Evolutionary conservation across 2,888 invertebrate genomes (phyloP).

Genomic region (Chloromyia formosa): DNA sequence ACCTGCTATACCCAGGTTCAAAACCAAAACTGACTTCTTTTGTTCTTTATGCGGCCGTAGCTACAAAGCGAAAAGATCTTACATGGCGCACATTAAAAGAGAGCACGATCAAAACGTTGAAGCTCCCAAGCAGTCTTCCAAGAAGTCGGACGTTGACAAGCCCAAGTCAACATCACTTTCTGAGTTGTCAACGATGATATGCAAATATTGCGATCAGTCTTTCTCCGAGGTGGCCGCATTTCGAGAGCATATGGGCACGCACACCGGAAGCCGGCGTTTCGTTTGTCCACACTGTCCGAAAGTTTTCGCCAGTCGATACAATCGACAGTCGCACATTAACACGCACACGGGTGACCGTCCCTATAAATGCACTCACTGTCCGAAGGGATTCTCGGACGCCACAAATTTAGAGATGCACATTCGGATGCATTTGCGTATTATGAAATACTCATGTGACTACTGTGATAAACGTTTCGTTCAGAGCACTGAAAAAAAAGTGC

Average conservation of each 20-base stretch:
- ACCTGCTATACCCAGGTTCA: no score
- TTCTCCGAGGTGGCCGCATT: not conserved
- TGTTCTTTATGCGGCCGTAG: no score
- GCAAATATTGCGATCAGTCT: constrained; percentile 24
- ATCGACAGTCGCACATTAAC: not conserved
- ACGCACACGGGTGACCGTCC: constrained; percentile 29
- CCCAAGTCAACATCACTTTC: not conserved
- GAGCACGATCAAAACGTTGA: not conserved
- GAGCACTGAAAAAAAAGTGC: constrained; percentile 55
- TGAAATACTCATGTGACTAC: constrained; percentile 35
- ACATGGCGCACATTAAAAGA: no score
- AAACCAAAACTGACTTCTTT: no score
- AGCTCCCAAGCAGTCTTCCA: not conserved
- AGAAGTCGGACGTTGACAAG: not conserved
- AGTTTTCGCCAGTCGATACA: not conserved
- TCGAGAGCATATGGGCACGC: constrained; percentile 4
- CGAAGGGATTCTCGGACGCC: constrained; percentile 41
- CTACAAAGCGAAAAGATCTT: no score
- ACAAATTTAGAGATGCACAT: constrained; percentile 39
- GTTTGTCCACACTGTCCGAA: constrained; percentile 24
- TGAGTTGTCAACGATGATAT: no score
- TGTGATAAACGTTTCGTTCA: constrained; percentile 57
- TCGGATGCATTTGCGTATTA: constrained; percentile 34
- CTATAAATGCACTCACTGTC: constrained; percentile 34
- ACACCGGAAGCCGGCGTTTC: constrained; percentile 15